Evolutionary conservation across 2,888 invertebrate genomes (phyloP), one percentile per base, ranked within the genome.

Genomic region (Cabera pusaria): DNA sequence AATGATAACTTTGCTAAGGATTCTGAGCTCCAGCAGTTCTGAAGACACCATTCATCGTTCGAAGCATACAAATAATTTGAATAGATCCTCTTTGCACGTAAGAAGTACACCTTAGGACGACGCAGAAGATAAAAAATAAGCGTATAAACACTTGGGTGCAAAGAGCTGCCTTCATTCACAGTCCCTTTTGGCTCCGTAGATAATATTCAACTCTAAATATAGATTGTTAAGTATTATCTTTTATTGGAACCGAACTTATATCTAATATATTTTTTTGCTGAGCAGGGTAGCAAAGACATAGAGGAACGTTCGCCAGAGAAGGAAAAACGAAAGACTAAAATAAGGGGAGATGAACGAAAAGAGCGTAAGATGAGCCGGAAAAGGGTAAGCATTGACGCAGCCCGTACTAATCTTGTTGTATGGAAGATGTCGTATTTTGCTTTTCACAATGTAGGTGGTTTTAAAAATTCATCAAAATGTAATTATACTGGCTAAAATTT

Each of bases 281-380:
- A 87, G 86, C 87, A 88, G 88, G 87, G 77, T 82, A 86, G 67
- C 76, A 88, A 88, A 79, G 93, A 76, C 85, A 91, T 72, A 90
- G 93, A 85, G 63, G 88, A 88, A 64, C 78, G 88, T 41, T 88
- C 88, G 6, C 85, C 94, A 28, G 93, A 92, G 31, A 95, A 95
- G 46, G 95, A 95, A 72, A 95, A 95, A 63, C 93, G 95, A 65
- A 96, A 96, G 76, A 56, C 80, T 63, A 88, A 88, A 76, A 58
- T 86, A 39, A 77, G 86, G 56, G 80, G 80, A 6, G 87, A 88
- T 52, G 87, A 88, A 49, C 91, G 95, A 53, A 94, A 94, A 82
- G 96, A 96, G 78, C 92, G 95, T 68, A 96, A 95, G 86, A 84
- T 95, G 66, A 94, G 93, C 34, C 90, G 95, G 11, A 96, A 96